Evolutionary conservation across 2,797 vertebrate species (phyloP).

Genomic region (Nannoperca australis): DNA sequence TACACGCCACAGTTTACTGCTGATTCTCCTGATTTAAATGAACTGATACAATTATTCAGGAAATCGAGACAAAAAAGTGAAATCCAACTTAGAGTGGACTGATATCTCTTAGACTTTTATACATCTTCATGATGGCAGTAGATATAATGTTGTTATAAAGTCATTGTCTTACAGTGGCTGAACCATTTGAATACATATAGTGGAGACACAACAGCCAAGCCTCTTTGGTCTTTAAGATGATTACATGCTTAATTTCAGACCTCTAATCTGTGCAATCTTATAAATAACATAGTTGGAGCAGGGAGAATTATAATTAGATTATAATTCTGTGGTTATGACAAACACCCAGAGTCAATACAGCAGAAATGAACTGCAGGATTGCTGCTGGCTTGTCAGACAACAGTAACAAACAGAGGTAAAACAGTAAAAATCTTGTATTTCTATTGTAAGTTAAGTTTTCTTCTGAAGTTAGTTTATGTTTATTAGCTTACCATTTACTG

Average conservation of each 20-base stretch:
- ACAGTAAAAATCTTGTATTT: background rate
- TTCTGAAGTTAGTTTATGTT: background rate
- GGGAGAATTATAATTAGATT: background rate
- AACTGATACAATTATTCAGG: background rate
- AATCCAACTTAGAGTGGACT: background rate
- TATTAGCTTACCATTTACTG: background rate
- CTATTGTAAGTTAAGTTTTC: background rate
- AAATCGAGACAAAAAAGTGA: background rate
- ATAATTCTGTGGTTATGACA: background rate
- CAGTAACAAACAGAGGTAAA: background rate
- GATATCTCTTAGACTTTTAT: background rate
- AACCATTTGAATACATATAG: background rate
- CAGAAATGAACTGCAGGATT: background rate
- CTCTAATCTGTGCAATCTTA: slow-evolving; percentile 24
- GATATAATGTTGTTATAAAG: background rate
- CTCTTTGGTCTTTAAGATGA: slow-evolving; percentile 21
- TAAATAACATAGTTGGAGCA: slow-evolving; percentile 22
- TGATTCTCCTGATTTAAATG: background rate
- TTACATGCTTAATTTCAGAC: slow-evolving; percentile 21
- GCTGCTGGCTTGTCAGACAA: slow-evolving; percentile 5
- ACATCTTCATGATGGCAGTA: background rate
- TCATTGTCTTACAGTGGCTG: background rate
- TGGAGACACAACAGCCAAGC: slow-evolving; percentile 16
- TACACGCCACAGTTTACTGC: background rate
- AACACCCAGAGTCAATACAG: background rate